A percentile compares a stretch with the other conserved stretches of the same genome.
These are phyloP conservation scores for Excalfactoria chinensis DNA, from an alignment of 2,113 vertebrate genomes.

Conservation along the genomic window DNA sequence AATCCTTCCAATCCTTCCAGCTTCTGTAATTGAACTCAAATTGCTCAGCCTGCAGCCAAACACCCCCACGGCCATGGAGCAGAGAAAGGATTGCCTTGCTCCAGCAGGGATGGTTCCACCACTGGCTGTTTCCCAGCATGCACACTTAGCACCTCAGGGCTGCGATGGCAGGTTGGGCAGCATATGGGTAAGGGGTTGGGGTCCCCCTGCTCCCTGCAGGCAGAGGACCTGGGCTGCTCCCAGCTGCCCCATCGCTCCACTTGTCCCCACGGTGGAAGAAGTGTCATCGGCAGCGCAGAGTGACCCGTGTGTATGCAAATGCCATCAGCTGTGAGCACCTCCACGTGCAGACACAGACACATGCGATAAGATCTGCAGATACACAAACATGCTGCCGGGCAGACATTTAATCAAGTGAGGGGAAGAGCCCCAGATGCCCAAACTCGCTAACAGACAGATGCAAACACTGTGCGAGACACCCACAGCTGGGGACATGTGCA, in stretches of 20 bases:
- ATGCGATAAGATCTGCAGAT: accelerated
- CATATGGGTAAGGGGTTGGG: not conserved
- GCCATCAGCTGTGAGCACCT: not conserved
- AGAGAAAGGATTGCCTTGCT: not conserved
- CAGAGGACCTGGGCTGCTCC: not conserved
- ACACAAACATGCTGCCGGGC: not conserved
- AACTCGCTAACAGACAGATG: conserved; percentile 17
- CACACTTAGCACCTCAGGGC: not conserved
- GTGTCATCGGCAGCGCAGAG: not conserved
- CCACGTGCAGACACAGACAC: not conserved
- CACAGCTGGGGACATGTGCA: not conserved
- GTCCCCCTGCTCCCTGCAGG: not conserved
- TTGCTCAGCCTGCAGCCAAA: conserved; percentile 9
- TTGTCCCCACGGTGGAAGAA: not conserved
- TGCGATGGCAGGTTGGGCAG: not conserved
- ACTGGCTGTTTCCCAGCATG: not conserved
- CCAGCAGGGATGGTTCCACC: not conserved
- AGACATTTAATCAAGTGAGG: not conserved
- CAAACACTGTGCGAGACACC: conserved; percentile 39
- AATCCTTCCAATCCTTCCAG: conserved; percentile 17
- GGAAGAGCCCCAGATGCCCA: conserved; percentile 7
- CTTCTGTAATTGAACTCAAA: conserved; percentile 45
- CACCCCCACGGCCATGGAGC: not conserved
- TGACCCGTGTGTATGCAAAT: accelerated
- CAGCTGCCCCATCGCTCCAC: not conserved